phyloP scores from a whole-genome alignment of 2,888 invertebrate species.

The Protodeltote pygarga region DNA sequence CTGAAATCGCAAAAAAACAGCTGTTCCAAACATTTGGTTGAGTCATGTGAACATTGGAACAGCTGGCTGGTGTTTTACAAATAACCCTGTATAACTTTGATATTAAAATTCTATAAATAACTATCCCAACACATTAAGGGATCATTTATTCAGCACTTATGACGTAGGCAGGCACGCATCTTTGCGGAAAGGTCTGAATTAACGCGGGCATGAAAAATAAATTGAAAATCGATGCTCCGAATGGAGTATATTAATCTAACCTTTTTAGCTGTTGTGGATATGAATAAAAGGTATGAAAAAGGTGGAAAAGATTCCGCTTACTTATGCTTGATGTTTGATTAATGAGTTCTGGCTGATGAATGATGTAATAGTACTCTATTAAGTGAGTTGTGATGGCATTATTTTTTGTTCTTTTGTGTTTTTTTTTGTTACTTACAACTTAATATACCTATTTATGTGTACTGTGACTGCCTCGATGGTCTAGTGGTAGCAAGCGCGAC shows the following conservation, averaged over 20 bases:
- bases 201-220: constrained; percentile 29
- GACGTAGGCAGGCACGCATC: constrained; percentile 2
- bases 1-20: no score
- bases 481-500: no score
- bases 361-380: no score
- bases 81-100: not conserved
- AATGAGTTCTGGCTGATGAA: constrained; percentile 6
- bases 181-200: constrained; percentile 11
- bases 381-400: no score
- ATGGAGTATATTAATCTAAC: constrained; percentile 33
- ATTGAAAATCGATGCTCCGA: constrained; percentile 34
- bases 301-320: not conserved
- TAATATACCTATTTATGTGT: no score
- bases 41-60: no score
- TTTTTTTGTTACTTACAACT: no score
- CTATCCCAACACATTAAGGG: constrained; percentile 7
- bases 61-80: no score
- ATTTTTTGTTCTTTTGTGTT: no score
- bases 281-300: constrained; percentile 7
- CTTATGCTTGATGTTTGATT: constrained; percentile 15
- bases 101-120: not conserved
- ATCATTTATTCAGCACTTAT: constrained; percentile 26
- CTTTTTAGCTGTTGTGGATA: not conserved
- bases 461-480: no score
- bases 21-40: no score